Base-by-base conservation (phyloP, 1,140 invertebrate species). In the Drosophila navojoa region DNA sequence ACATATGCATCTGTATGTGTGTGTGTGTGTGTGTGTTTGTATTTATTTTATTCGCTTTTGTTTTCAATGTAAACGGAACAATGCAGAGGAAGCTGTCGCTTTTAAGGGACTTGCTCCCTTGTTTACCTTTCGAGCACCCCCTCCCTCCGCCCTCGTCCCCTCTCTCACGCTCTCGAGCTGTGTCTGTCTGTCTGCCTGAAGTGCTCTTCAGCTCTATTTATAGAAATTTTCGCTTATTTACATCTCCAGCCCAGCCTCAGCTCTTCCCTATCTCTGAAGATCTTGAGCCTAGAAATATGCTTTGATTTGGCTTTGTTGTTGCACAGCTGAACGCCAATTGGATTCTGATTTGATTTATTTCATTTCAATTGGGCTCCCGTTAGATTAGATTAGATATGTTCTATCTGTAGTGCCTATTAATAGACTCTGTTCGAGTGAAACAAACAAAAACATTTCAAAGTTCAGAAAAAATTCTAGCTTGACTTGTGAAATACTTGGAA, bases 1-100 rank as follows among this genome's bases (percentile, higher is more conserved):
- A 40, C 13, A 40, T 40, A 40, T 40, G 10, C 9, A 40, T 40
- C 15, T 42, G 15, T 42, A 42, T 42, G 13, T 6, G 53, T 47
- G 22, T 59, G 5, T 50, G 13, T 52, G 5, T 67, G 9, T 59
- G 15, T 25, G 25, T 52, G 3, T 16, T n/a, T 9, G 2, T 32
- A 13, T 35, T 2, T 22, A 22, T 22, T 32, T 19, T 58, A 7
- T 35, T 32, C 47, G 38, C 67, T 49, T 86, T 77, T 86, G 69
- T 73, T 55, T 69, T 52, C 69, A 68, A 71, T 66, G 40, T 29
- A 50, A 67, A n/a, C 62, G 68, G 53, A 42, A 63, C 64, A 80
- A 81, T 81, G 45, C 57, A 75, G 50, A 89, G 85, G 85, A 89
- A 85, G 85, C 80, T 85, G 85, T 84, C 84, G 79, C 73, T 89